Evolutionary conservation across 1,140 invertebrate species (phyloP), one percentile per base, ranked within the genome.

Genomic region (Chironomus tepperi): DNA sequence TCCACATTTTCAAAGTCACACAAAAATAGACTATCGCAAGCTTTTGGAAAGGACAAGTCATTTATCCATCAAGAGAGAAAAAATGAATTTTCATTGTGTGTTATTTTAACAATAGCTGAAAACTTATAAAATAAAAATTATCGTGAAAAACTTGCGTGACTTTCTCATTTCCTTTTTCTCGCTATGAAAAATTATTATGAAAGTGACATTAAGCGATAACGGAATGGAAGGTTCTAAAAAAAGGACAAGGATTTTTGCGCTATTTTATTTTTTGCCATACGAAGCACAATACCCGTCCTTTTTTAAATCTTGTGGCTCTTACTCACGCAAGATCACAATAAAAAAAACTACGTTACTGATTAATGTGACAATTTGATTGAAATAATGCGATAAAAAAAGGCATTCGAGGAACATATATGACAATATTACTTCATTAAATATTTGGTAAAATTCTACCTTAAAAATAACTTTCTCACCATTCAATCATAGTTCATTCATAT

Each of bases 161-260:
- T 57, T 57, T 12, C n/a, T 15, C 12, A 57, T 57, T 57, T 57
- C 47, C 3, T 57, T 57, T 12, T 47, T 12, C n/a, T 57, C 12
- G 12, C 12, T 57, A 57, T 57, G n/a, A n/a, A 57, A 57, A 57
- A 57, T 57, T 57, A 57, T 15, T 57, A 57, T 15, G 47, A 57
- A n/a, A 57, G 47, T 57, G 47, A 57, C 47, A 57, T 57, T 57
- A 57, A 57, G 47, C 47, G 47, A 57, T 57, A 57, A 57, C 47
- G 12, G 12, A 57, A 57, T 34, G 24, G 10, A 57, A 57, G n/a
- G 1, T 8, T 57, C 12, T 12, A 57, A 57, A n/a, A 57, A 57
- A 57, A 57, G 47, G n/a, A 57, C 47, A 57, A 57, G 47, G 47
- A 57, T 57, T 34, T 34, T 34, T 34, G 24, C 24, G 24, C 24